Conservation (phyloP, 2,113 vertebrate genomes). For the Nettapus auritus region DNA sequence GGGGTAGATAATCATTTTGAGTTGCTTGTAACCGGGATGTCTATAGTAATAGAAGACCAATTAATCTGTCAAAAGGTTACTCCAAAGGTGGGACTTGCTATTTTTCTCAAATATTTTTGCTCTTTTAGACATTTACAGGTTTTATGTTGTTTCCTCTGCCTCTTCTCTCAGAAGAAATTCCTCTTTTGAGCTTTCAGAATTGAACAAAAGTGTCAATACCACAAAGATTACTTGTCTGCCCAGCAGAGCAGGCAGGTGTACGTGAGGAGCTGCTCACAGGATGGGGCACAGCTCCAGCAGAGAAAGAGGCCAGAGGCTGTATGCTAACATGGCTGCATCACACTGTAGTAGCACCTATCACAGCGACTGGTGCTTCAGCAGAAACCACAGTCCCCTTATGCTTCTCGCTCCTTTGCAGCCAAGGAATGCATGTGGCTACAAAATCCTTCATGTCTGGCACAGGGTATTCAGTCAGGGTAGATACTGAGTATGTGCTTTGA, state of each 20-base stretch:
- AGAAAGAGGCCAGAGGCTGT: not conserved
- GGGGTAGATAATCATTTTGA: not conserved
- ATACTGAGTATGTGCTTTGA: not conserved
- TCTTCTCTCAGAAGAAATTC: not conserved
- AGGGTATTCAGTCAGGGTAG: not conserved
- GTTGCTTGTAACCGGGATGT: not conserved
- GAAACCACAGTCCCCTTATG: not conserved
- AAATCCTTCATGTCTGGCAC: not conserved
- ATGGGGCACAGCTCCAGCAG: not conserved
- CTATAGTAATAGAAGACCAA: not conserved
- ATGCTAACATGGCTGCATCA: rapidly evolving
- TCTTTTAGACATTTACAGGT: not conserved
- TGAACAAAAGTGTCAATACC: not conserved
- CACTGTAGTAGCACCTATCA: not conserved
- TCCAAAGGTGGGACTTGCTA: not conserved
- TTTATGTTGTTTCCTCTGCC: not conserved
- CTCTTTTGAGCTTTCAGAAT: not conserved
- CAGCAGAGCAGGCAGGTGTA: not conserved
- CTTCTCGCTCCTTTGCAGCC: not conserved
- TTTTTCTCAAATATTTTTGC: not conserved
- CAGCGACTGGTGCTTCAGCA: not conserved
- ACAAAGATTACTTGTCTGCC: not conserved
- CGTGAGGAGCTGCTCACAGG: not conserved
- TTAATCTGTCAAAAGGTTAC: not conserved
- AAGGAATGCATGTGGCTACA: not conserved